These are phyloP conservation scores for Erpobdella octoculata DNA, from an alignment of 2,888 invertebrate genomes.

Conservation along the genomic window DNA sequence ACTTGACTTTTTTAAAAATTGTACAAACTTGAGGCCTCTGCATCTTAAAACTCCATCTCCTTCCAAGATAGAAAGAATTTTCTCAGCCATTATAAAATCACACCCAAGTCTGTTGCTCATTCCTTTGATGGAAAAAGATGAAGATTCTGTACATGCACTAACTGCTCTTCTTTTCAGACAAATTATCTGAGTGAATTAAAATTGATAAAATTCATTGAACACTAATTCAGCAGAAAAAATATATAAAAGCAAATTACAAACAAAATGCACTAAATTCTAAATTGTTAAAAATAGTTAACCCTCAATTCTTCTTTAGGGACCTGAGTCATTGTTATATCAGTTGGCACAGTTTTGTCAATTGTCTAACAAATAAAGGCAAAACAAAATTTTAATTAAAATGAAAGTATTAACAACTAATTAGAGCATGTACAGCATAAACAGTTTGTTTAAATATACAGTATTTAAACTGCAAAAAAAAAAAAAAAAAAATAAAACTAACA, in stretches of 20 bases:
- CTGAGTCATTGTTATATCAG: background rate
- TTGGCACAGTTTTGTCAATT: background rate
- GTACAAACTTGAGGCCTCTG: background rate
- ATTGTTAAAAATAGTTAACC: background rate
- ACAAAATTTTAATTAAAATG: too few relatives aligned
- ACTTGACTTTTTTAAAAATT: background rate
- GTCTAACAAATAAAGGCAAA: background rate
- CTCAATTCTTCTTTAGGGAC: background rate
- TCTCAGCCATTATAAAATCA: background rate
- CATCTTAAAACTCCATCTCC: background rate
- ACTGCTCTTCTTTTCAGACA: constrained; percentile 3
- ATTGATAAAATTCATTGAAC: background rate
- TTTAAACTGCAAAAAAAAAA: too few relatives aligned
- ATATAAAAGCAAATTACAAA: background rate
- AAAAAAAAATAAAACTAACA: too few relatives aligned
- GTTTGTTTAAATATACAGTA: too few relatives aligned
- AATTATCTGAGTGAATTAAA: background rate
- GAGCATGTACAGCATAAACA: too few relatives aligned
- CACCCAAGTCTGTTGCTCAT: background rate
- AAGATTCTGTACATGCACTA: background rate
- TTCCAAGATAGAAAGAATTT: background rate
- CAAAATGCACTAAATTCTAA: background rate
- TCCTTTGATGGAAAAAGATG: background rate
- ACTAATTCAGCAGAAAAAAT: background rate
- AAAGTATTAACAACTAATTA: too few relatives aligned